Base-by-base conservation (phyloP, 2,888 invertebrate genomes). In the Biston betularia region DNA sequence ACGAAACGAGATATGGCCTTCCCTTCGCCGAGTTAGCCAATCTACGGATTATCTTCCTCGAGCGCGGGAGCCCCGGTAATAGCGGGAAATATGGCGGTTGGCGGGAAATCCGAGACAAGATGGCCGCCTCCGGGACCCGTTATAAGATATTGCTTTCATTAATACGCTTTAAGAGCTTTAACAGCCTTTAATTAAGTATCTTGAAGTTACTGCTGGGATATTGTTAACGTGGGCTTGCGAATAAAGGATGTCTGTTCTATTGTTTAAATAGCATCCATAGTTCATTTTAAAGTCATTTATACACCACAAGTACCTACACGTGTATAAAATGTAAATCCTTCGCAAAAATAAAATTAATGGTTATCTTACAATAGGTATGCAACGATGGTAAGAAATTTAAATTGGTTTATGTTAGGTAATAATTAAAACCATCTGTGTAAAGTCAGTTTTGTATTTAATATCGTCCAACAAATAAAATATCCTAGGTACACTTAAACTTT, bases 41-140 rank as follows among this genome's bases (percentile, higher is more conserved):
- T 89, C 82, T 82, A 76, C 72, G 81, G 89, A 89, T 89, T 89
- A 89, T 86, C 87, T 89, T 87, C 81, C 88, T 88, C 82, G 78
- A 75, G 75, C 79, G 71, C 74, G 73, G 74, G 75, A 76, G 75
- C 82, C 79, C 82, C 67, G 76, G 72, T 78, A 77, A 80, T 77
- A 77, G 83, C 83, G 83, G 83, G 84, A 85, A 86, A 85, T 80
- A 67, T 63, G 63, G 54, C 62, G 66, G 66, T 66, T 62, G 61
- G 66, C 76, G 81, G 83, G 85, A 86, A 87, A 85, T 80, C 77
- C 72, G 79, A 84, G 76, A 82, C 89, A 89, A 89, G 80, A 89
- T 89, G 89, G 89, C 89, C 79, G 88, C 78, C 66, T 53, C 61
- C 79, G 65, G 65, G 62, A 54, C 72, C 73, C 76, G 79, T 72